Evolutionary conservation across 2,113 vertebrate species (phyloP).

Genomic region (Varanus komodoensis): DNA sequence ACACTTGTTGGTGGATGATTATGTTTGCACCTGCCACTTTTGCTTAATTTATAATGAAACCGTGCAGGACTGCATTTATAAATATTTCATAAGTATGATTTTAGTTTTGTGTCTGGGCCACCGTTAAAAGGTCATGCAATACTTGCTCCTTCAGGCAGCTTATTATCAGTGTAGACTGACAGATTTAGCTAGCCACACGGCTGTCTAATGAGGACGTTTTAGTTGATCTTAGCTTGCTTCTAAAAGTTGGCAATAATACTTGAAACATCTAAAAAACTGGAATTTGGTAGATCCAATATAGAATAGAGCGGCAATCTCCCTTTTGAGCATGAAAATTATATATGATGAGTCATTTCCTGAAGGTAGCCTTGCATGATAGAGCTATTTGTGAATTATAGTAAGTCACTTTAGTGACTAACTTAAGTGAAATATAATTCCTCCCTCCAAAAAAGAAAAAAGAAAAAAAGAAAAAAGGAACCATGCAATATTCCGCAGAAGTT

Average conservation of each 20-base stretch:
- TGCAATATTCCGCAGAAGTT: constrained; percentile 40
- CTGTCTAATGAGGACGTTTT: constrained; percentile 31
- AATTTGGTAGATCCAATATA: constrained; percentile 48
- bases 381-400: constrained; percentile 63
- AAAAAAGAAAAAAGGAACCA: constrained; percentile 51
- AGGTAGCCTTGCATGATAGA: constrained; percentile 57
- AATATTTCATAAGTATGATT: constrained; percentile 74
- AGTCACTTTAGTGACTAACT: constrained; percentile 69
- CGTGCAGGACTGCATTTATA: constrained; percentile 71
- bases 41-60: constrained; percentile 75
- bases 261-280: constrained; percentile 55
- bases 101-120: constrained; percentile 63
- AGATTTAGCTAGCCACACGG: constrained; percentile 32
- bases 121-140: constrained; percentile 66
- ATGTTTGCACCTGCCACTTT: constrained; percentile 79
- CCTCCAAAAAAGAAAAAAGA: too few species aligned
- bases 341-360: constrained; percentile 69
- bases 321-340: constrained; percentile 66
- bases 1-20: constrained; percentile 80
- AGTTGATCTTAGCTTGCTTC: constrained; percentile 8
- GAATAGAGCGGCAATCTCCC: constrained; percentile 56
- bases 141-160: constrained; percentile 69
- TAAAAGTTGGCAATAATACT: constrained; percentile 47
- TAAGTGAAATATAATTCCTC: constrained; percentile 58
- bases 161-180: constrained; percentile 44